Evolutionary conservation across 2,888 invertebrate genomes (phyloP).

Genomic region (Dione vanillae): DNA sequence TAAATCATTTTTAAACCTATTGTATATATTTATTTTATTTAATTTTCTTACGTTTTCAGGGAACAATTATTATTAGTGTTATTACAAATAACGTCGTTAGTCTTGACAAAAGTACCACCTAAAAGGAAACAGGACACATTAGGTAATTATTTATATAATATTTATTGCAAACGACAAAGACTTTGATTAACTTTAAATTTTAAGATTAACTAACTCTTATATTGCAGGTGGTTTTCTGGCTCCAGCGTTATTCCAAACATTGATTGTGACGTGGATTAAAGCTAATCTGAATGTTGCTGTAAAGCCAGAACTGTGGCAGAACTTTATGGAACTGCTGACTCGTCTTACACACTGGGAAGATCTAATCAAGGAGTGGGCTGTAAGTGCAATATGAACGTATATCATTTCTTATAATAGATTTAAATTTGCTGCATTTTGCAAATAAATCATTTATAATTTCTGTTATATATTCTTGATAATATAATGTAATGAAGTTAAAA

Average conservation of each 20-base stretch:
- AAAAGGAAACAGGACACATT: conserved; percentile 90
- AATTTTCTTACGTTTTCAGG: conserved; percentile 75
- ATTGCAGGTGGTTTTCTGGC: conserved; percentile 89
- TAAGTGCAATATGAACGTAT: conserved; percentile 70
- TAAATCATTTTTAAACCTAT: too few species aligned
- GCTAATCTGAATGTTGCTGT: conserved; percentile 97
- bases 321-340: conserved; percentile 93
- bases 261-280: conserved; percentile 99
- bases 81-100: conserved; percentile 95
- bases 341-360: conserved; percentile 97
- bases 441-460: too few species aligned
- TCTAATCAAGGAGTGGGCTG: conserved; percentile 97
- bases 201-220: neutral
- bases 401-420: too few species aligned
- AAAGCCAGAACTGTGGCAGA: conserved; percentile 95
- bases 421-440: too few species aligned
- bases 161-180: neutral
- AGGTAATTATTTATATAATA: conserved; percentile 66
- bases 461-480: too few species aligned
- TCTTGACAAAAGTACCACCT: conserved; percentile 91
- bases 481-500: too few species aligned
- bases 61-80: conserved; percentile 94
- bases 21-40: neutral
- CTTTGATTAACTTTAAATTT: too few species aligned
- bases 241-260: conserved; percentile 94